Conservation (phyloP, 2,797 vertebrate species). For the Okamejei kenojei region DNA sequence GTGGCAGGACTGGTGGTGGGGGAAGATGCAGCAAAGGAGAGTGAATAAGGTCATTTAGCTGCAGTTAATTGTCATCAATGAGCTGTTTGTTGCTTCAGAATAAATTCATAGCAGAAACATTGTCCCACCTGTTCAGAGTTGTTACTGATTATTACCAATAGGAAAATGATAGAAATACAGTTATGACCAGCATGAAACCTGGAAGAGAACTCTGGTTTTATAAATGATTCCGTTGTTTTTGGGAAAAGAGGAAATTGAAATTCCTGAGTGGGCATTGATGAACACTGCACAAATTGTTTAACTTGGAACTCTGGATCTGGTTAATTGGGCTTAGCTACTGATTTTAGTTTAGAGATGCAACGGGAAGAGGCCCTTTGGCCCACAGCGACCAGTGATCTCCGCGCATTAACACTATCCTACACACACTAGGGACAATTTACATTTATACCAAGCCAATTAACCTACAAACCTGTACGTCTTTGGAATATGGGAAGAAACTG, state of each 20-base stretch:
- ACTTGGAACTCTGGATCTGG: background rate
- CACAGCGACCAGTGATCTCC: too few relatives aligned
- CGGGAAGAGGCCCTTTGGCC: too few relatives aligned
- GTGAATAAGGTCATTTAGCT: constrained; percentile 47
- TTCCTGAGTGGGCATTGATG: background rate
- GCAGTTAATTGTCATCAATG: constrained; percentile 7
- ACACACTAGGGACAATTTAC: too few relatives aligned
- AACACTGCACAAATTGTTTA: background rate
- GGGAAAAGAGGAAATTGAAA: background rate
- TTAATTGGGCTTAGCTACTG: background rate
- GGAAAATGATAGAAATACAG: background rate
- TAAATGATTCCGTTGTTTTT: background rate
- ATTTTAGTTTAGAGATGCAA: too few relatives aligned
- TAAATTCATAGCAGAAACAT: background rate
- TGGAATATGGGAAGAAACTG: too few relatives aligned
- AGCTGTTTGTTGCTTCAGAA: background rate
- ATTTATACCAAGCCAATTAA: too few relatives aligned
- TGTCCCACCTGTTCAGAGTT: background rate
- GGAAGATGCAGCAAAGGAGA: constrained; percentile 41
- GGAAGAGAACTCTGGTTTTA: background rate
- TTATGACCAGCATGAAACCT: background rate
- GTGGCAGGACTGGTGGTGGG: constrained; percentile 53
- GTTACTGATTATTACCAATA: background rate
- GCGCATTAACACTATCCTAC: too few relatives aligned
- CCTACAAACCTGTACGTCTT: too few relatives aligned